Conservation (phyloP, 2,797 vertebrate genomes). For the Todus mexicanus region DNA sequence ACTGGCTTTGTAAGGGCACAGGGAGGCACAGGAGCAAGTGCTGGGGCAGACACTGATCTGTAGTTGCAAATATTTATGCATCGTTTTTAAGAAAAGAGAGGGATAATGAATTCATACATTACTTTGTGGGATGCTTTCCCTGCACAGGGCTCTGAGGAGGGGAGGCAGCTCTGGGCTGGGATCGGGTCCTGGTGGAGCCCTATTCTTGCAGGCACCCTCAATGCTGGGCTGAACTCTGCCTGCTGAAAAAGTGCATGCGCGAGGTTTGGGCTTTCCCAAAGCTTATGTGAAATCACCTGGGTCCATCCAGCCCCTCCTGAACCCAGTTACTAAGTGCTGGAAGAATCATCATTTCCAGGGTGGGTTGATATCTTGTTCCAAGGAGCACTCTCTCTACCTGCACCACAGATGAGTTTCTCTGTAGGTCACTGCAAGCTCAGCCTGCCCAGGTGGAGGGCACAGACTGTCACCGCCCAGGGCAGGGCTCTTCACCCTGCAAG, state of each 20-base stretch:
- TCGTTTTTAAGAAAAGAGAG: accelerated
- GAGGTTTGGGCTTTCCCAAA: neutral
- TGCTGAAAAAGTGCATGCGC: accelerated
- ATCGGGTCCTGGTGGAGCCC: neutral
- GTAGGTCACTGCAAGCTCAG: neutral
- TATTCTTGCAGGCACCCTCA: neutral
- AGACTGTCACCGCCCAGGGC: neutral
- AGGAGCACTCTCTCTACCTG: neutral
- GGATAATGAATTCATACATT: neutral
- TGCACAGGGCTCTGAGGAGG: accelerated
- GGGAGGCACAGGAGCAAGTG: neutral
- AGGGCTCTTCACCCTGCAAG: neutral
- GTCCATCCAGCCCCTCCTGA: neutral
- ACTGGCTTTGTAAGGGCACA: neutral
- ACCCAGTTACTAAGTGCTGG: neutral
- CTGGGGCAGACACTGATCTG: neutral
- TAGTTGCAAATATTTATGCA: neutral
- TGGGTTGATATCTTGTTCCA: neutral
- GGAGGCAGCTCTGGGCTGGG: neutral
- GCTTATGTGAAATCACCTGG: neutral
- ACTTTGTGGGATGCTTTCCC: neutral
- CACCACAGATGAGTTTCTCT: neutral
- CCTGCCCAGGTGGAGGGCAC: neutral
- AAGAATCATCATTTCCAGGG: neutral
- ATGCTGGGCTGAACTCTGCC: neutral